Conservation (phyloP, 1,140 invertebrate species). For the Philotrypesis tridentata region DNA sequence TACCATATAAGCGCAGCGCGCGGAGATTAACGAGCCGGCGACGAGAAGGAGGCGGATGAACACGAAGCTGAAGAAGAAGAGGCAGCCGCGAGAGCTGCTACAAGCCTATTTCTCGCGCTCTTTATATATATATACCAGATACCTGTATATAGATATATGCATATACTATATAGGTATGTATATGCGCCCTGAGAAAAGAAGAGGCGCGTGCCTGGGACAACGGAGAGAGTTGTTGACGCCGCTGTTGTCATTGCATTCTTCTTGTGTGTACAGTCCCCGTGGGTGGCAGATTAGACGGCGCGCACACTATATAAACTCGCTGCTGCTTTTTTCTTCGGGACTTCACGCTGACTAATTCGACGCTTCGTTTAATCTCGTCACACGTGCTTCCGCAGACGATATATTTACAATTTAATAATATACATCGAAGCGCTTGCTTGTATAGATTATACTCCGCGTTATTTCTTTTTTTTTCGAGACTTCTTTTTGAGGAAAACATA, state of each 20-base stretch:
- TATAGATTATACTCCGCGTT: neutral
- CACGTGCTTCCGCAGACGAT: neutral
- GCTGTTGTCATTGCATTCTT: neutral
- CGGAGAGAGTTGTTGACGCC: neutral
- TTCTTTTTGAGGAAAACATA: neutral
- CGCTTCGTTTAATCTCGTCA: neutral
- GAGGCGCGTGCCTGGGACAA: neutral
- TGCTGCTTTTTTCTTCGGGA: neutral
- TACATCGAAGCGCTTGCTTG: neutral
- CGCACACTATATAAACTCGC: too few relatives aligned
- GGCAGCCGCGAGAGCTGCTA: neutral
- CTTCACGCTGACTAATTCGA: neutral
- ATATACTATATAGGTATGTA: too few relatives aligned
- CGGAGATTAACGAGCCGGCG: constrained; percentile 29
- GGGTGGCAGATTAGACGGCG: neutral
- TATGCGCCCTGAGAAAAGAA: too few relatives aligned
- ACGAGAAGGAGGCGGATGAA: neutral
- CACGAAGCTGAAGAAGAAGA: neutral
- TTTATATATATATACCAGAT: too few relatives aligned
- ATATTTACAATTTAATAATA: neutral
- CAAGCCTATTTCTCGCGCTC: constrained; percentile 4
- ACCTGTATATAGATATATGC: too few relatives aligned
- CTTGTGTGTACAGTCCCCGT: too few relatives aligned
- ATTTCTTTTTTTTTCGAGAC: neutral
- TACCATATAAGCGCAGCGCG: constrained; percentile 42